Conservation (phyloP, 2,888 invertebrate species). For the Pegoplata infirma region DNA sequence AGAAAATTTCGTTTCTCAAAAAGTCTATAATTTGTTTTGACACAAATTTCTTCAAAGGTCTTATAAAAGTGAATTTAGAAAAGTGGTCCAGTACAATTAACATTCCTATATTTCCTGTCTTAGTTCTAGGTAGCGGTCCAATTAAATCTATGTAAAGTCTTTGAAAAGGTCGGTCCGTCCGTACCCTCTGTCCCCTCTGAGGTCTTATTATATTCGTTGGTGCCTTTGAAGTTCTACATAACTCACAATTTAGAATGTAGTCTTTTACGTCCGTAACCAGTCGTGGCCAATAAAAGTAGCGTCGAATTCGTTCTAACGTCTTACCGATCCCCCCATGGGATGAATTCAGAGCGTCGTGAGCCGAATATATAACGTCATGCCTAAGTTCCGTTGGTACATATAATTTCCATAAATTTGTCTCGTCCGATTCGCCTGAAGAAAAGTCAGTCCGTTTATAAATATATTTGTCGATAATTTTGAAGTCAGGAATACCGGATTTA, state of each 20-base stretch:
- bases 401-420: slow-evolving; percentile 37
- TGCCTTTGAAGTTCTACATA: slow-evolving; percentile 13
- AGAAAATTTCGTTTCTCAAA: no score
- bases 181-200: slow-evolving; percentile 13
- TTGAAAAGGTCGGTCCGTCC: slow-evolving; percentile 3
- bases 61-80: no score
- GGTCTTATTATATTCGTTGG: slow-evolving; percentile 36
- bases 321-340: slow-evolving; percentile 38
- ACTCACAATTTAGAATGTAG: slow-evolving; percentile 21
- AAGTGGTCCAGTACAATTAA: slow-evolving; percentile 42
- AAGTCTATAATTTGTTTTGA: slow-evolving; percentile 28
- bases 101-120: slow-evolving; percentile 23
- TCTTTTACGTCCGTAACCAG: no score
- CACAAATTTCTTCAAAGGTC: slow-evolving; percentile 48
- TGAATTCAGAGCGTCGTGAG: slow-evolving; percentile 29
- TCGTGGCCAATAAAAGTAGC: no score
- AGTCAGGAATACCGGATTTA: slow-evolving; percentile 9
- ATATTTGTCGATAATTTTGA: slow-evolving; percentile 1
- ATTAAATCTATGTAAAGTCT: no score
- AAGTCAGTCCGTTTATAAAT: slow-evolving; percentile 21
- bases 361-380: slow-evolving; percentile 1
- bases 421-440: slow-evolving; percentile 7
- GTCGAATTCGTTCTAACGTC: no score
- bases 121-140: slow-evolving; percentile 34
- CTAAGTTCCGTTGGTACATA: slow-evolving; percentile 35